Evolutionary conservation across 2,113 vertebrate species (phyloP).

Genomic region (Raphicerus campestris): DNA sequence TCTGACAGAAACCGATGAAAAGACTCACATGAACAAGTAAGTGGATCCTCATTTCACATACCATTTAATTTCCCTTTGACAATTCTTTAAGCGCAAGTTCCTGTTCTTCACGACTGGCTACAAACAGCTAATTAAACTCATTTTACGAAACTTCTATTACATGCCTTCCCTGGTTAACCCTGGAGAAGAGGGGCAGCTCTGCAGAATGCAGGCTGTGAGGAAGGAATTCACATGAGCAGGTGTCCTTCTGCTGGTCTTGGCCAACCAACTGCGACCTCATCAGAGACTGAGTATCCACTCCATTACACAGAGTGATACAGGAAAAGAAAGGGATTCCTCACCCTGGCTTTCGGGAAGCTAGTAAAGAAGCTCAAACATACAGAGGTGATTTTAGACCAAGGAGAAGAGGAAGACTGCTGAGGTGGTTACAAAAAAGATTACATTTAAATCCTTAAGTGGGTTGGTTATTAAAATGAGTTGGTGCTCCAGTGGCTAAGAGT

Average conservation of each 20-base stretch:
- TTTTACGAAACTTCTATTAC: not conserved
- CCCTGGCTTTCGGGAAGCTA: not conserved
- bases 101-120: not conserved
- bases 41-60: not conserved
- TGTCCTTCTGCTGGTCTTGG: not conserved
- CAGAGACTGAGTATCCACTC: not conserved
- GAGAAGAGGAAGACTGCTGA: not conserved
- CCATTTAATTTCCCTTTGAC: slow-evolving; percentile 2
- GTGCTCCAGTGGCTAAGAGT: not conserved
- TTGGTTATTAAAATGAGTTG: slow-evolving; percentile 24
- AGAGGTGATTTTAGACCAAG: not conserved
- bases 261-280: not conserved
- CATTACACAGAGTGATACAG: not conserved
- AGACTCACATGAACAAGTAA: not conserved
- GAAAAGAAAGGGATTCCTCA: not conserved
- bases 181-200: not conserved
- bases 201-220: not conserved
- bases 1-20: not conserved
- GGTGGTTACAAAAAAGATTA: not conserved
- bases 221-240: not conserved
- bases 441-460: not conserved
- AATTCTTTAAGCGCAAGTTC: not conserved
- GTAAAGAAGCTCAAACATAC: not conserved
- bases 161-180: not conserved
- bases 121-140: slow-evolving; percentile 4